Percentiles rank a stretch among this genome's conserved stretches.
These are phyloP conservation scores for Papilio protenor DNA, from an alignment of 2,888 invertebrate genomes.

Conservation along the genomic window DNA sequence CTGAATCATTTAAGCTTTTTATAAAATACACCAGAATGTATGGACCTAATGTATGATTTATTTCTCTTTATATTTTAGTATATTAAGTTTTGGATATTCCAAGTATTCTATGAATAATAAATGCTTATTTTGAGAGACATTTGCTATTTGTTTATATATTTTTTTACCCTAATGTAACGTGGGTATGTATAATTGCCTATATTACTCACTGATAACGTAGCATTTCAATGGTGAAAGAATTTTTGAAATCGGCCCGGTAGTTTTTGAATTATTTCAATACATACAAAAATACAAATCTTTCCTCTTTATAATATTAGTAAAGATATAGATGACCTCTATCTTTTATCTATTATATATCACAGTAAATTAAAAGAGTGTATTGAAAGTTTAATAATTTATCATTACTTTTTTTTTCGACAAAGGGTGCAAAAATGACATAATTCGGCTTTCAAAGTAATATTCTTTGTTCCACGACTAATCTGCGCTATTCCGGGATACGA, in stretches of 20 bases:
- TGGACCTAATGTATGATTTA: neutral
- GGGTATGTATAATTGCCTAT: no score
- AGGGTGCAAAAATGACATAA: neutral
- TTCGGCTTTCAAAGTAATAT: neutral
- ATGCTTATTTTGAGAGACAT: neutral
- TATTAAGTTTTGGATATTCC: neutral
- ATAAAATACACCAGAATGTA: conserved; percentile 22
- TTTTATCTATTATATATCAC: neutral
- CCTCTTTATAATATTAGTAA: no score
- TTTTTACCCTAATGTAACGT: neutral
- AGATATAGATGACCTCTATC: neutral
- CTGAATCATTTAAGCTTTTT: conserved; percentile 32
- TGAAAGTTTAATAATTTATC: neutral
- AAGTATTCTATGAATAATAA: neutral
- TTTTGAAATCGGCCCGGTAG: no score
- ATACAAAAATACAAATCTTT: no score
- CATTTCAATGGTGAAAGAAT: no score
- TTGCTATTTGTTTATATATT: neutral
- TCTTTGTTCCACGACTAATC: neutral
- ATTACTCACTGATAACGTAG: no score
- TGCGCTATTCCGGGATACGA: neutral
- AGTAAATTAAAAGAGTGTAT: neutral
- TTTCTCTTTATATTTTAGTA: neutral
- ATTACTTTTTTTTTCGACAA: no score
- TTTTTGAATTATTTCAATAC: no score